phyloP scores from a whole-genome alignment of 2,797 vertebrate genomes.

The Silurus lanzhouensis region DNA sequence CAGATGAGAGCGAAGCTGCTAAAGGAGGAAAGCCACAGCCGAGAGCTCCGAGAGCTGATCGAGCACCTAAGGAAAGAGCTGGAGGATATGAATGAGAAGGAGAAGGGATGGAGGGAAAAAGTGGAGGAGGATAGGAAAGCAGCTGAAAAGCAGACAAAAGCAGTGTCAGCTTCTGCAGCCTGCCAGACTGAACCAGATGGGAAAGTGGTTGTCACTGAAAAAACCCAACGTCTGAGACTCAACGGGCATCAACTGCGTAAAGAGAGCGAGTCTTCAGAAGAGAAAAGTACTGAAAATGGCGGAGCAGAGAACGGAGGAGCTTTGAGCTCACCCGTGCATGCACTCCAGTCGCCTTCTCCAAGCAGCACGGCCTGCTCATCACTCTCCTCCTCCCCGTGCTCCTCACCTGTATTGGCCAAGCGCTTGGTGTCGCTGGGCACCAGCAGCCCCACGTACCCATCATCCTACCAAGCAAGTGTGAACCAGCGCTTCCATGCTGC shows the following conservation, averaged over 20 bases:
- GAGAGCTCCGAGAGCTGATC: conserved; percentile 82
- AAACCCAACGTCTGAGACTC: conserved; percentile 61
- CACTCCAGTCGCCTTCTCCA: conserved; percentile 79
- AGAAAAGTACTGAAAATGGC: conserved; percentile 66
- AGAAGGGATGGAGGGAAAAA: conserved; percentile 48
- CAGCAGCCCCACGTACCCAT: conserved; percentile 85
- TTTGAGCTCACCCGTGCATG: conserved; percentile 66
- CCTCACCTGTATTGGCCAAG: conserved; percentile 87
- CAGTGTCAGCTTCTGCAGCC: conserved; percentile 63
- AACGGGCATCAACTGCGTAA: conserved; percentile 70
- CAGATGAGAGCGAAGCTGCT: conserved; percentile 82
- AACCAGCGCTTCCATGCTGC: conserved; percentile 97
- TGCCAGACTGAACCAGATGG: conserved; percentile 82
- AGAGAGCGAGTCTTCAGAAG: conserved; percentile 65
- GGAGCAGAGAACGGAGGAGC: conserved; percentile 77
- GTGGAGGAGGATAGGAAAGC: conserved; percentile 52
- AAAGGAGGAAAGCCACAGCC: conserved; percentile 85
- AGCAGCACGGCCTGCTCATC: conserved; percentile 91
- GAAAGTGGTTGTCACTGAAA: conserved; percentile 59
- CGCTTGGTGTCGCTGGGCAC: conserved; percentile 79
- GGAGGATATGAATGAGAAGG: conserved; percentile 60
- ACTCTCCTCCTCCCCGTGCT: conserved; percentile 91
- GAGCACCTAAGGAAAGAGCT: conserved; percentile 75
- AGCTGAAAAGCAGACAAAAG: conserved; percentile 54
- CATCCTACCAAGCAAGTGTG: conserved; percentile 91